Percentiles rank a stretch among this genome's conserved stretches.
Evolutionary conservation across 2,797 vertebrate genomes (phyloP).

Genomic region (Yasuhikotakia modesta): DNA sequence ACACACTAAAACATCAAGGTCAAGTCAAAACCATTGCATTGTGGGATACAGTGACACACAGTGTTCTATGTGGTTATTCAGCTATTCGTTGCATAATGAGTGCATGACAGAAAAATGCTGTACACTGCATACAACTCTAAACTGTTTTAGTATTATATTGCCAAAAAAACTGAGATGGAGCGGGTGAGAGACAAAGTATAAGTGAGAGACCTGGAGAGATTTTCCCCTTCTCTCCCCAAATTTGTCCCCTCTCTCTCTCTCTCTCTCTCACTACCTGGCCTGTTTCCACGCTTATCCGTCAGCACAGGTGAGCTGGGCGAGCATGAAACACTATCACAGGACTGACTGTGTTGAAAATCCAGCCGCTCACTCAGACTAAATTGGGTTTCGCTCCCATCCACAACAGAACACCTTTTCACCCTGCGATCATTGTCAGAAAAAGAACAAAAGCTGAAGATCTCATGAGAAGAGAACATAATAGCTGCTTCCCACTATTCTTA

Average conservation of each 20-base stretch:
- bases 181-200: constrained; percentile 9
- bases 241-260: constrained; percentile 27
- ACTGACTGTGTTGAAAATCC: constrained; percentile 20
- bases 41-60: neutral
- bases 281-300: constrained; percentile 49
- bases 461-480: neutral
- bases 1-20: neutral
- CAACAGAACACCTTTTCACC: constrained; percentile 42
- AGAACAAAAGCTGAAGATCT: constrained; percentile 19
- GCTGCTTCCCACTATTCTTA: neutral
- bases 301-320: constrained; percentile 46
- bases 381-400: constrained; percentile 32
- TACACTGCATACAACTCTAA: neutral
- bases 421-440: neutral
- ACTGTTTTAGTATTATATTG: neutral
- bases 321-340: constrained; percentile 51
- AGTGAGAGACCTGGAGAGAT: constrained; percentile 58
- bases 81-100: neutral
- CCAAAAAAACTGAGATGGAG: neutral
- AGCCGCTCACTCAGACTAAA: constrained; percentile 37
- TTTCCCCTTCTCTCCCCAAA: neutral
- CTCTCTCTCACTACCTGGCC: constrained; percentile 34
- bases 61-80: neutral
- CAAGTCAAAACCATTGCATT: neutral
- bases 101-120: neutral